Evolutionary conservation across 2,797 vertebrate genomes (phyloP).

Genomic region (Cephalopachus bancanus): DNA sequence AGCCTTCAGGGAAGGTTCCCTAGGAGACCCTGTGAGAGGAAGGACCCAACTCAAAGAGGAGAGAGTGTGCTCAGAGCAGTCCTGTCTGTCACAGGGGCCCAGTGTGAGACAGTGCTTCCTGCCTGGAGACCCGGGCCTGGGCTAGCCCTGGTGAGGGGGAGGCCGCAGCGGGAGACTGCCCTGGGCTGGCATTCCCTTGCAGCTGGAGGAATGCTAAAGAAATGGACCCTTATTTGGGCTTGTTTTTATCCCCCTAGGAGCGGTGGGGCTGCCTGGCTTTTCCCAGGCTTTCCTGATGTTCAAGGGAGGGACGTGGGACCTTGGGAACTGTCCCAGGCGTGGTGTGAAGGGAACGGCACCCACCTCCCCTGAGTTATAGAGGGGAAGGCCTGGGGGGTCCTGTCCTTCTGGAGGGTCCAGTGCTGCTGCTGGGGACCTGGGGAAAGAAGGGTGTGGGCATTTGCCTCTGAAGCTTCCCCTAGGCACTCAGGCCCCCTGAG

Average conservation of each 20-base stretch:
- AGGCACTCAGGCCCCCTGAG: not conserved
- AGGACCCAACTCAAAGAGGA: not conserved
- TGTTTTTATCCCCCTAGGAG: constrained; percentile 74
- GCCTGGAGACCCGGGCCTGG: not conserved
- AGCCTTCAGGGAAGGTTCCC: not conserved
- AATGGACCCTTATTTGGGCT: constrained; percentile 83
- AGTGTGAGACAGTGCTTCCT: not conserved
- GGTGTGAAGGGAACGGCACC: not conserved
- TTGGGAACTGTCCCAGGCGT: constrained; percentile 10
- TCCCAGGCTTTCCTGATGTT: constrained; percentile 71
- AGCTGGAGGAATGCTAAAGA: constrained; percentile 77
- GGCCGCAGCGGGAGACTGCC: constrained; percentile 31
- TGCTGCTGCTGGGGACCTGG: not conserved
- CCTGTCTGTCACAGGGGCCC: not conserved
- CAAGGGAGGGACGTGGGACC: not conserved
- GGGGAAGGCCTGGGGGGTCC: not conserved
- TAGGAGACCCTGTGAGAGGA: not conserved
- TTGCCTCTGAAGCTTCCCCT: not conserved
- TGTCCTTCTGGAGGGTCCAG: not conserved
- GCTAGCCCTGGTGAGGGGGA: not conserved
- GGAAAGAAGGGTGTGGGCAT: not conserved
- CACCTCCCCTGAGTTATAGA: not conserved
- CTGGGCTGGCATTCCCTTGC: constrained; percentile 64
- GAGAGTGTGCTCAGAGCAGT: not conserved
- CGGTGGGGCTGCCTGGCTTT: constrained; percentile 62